phyloP scores from a whole-genome alignment of 2,888 invertebrate genomes.

The Temnothorax rugatulus region DNA sequence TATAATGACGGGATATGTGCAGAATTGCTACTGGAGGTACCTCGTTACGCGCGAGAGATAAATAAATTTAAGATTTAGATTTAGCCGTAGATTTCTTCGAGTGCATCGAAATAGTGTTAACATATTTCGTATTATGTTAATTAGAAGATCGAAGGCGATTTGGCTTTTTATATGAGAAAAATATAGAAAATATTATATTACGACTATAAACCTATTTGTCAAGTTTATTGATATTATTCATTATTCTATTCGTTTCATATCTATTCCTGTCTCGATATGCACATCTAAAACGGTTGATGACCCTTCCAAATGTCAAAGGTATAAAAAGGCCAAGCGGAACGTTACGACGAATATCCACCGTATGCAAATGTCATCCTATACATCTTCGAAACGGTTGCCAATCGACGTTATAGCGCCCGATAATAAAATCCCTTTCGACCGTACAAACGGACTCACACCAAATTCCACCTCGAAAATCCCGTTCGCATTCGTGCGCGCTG shows the following conservation, averaged over 20 bases:
- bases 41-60: neutral
- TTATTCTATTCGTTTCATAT: neutral
- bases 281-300: neutral
- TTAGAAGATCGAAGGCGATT: neutral
- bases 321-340: constrained; percentile 20
- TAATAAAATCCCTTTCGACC: constrained; percentile 34
- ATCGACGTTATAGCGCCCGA: constrained; percentile 25
- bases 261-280: neutral
- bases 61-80: neutral
- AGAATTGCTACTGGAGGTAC: constrained; percentile 1
- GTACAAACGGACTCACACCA: neutral
- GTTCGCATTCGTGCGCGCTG: neutral
- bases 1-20: neutral
- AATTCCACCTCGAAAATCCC: constrained; percentile 22
- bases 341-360: neutral
- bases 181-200: neutral
- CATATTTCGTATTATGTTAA: neutral
- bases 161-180: neutral
- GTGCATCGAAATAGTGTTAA: neutral
- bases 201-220: neutral
- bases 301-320: neutral
- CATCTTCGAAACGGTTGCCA: constrained; percentile 27
- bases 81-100: neutral
- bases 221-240: neutral
- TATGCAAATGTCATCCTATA: constrained; percentile 9